Evolutionary conservation across 2,888 invertebrate species (phyloP).

Genomic region (Resseliella maxima): DNA sequence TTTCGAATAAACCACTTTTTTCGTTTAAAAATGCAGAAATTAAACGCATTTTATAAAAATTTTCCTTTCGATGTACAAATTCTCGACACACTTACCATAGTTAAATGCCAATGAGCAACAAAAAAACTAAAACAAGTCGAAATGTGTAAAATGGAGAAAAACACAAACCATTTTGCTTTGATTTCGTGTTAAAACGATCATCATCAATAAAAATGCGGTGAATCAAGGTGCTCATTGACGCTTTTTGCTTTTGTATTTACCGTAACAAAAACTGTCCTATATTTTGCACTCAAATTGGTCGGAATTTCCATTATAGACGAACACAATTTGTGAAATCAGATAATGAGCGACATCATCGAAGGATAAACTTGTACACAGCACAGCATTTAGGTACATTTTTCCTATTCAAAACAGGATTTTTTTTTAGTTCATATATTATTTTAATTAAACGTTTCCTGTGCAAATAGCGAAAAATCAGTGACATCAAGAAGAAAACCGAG

Average conservation of each 20-base stretch:
- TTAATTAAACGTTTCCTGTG: constrained; percentile 43
- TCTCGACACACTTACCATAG: neutral
- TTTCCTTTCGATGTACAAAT: constrained; percentile 15
- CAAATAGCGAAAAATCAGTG: neutral
- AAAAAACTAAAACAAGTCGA: no score
- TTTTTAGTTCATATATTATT: constrained; percentile 8
- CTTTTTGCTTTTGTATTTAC: no score
- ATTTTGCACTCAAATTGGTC: neutral
- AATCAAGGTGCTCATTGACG: neutral
- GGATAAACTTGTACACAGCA: neutral
- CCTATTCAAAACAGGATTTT: constrained; percentile 50
- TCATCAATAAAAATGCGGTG: constrained; percentile 16
- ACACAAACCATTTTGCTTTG: neutral
- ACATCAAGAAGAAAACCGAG: constrained; percentile 27
- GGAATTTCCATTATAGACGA: neutral
- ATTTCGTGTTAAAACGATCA: constrained; percentile 27
- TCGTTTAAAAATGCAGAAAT: neutral
- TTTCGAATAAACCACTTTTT: constrained; percentile 27
- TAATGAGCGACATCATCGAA: neutral
- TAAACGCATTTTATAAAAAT: neutral
- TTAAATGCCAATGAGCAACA: no score
- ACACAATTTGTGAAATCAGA: neutral
- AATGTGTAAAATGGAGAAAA: neutral
- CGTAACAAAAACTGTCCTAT: constrained; percentile 44
- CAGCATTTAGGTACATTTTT: neutral